Percentiles rank a stretch among this genome's conserved stretches.
Evolutionary conservation across 2,113 vertebrate species (phyloP).

Genomic region (Peromyscus maniculatus): DNA sequence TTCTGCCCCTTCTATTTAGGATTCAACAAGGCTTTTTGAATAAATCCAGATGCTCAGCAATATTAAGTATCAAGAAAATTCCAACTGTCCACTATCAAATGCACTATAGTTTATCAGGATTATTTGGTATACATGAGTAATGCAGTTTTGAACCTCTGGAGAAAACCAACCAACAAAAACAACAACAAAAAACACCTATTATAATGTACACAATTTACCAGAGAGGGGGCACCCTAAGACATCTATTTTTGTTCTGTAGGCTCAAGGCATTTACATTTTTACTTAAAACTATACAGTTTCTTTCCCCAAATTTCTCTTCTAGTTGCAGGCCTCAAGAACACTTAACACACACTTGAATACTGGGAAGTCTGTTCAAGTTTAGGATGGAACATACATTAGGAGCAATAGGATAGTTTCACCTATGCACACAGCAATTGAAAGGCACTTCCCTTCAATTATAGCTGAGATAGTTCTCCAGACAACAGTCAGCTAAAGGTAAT

Average conservation of each 20-base stretch:
- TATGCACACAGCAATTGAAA: not conserved
- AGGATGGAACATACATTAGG: not conserved
- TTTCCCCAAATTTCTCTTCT: conserved; percentile 7
- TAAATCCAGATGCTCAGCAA: not conserved
- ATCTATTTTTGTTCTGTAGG: not conserved
- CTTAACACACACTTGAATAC: not conserved
- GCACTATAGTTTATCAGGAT: not conserved
- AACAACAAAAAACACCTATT: not conserved
- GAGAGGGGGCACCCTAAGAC: not conserved
- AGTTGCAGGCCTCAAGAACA: not conserved
- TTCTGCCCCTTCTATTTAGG: not conserved
- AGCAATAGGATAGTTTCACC: not conserved
- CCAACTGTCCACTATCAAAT: not conserved
- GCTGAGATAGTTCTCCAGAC: not conserved
- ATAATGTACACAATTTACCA: not conserved
- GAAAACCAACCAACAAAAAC: no score
- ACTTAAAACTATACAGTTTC: not conserved
- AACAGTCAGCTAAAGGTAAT: not conserved
- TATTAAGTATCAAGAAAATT: not conserved
- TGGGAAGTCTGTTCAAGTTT: not conserved
- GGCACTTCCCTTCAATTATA: not conserved
- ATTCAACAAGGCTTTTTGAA: not conserved
- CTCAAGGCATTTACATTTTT: not conserved
- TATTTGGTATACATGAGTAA: not conserved
- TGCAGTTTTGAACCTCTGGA: not conserved